Base-by-base conservation (phyloP, 1,140 invertebrate species). In the Mizuhopecten yessoensis region DNA sequence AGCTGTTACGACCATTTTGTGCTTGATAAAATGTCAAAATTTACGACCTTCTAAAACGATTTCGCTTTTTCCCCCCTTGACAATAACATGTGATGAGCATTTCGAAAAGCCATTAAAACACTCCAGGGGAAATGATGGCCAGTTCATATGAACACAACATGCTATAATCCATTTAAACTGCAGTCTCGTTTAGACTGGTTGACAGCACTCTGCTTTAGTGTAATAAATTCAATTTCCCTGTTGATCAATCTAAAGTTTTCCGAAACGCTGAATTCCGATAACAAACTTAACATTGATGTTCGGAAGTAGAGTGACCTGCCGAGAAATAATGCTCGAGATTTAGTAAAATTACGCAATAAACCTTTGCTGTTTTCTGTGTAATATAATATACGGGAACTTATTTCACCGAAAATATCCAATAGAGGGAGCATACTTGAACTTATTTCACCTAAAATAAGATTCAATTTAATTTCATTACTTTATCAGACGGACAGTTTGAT, bases 11-110 rank as follows among this genome's bases (percentile, higher is more conserved):
- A n/a, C 2, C n/a, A 75, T 75, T n/a, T 5, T 2, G 57, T 75
- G 57, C 23, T n/a, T 75, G n/a, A n/a, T 75, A 75, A 75, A 75
- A 75, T 75, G 57, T 75, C 57, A 75, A 29, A 75, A 75, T 75
- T 75, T 75, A 75, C 11, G 57, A 75, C 57, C 57, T 75, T n/a
- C 11, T 75, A 75, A 75, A 75, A 75, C 57, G 57, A 23, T 75
- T n/a, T 75, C 7, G 57, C 11, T 75, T 75, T 75, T 75, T 75
- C 3, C 57, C 1, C 23, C 29, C 57, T 3, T 29, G 57, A 29
- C 23, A 29, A 75, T 29, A 0, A 0, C 57, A 75, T n/a, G 57
- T 75, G 57, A 75, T 29, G 57, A 75, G 0, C n/a, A 75, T 75
- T 75, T 75, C n/a, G n/a, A 75, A 75, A 75, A 7, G 57, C 23